phyloP scores from a whole-genome alignment of 2,797 vertebrate genomes.

The Mastacembelus armatus region DNA sequence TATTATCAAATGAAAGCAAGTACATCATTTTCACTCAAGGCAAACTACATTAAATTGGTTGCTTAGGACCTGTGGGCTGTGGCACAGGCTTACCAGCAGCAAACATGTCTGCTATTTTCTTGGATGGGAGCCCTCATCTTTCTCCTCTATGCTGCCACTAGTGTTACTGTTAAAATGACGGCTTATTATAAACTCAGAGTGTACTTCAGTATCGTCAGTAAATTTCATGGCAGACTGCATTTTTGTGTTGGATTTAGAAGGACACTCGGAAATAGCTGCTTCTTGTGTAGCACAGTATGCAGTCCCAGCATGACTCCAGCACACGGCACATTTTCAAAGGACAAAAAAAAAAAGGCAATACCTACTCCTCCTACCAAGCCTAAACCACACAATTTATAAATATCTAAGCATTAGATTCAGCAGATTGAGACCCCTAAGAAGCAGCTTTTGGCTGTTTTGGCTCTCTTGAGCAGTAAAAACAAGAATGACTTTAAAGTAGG shows the following conservation, averaged over 20 bases:
- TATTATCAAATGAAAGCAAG: conserved; percentile 18
- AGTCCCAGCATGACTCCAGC: conserved; percentile 40
- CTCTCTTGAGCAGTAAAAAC: conserved; percentile 12
- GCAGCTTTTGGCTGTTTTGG: conserved; percentile 6
- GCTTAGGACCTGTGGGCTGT: background rate
- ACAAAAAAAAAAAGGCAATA: conserved; percentile 10
- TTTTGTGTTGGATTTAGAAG: conserved; percentile 33
- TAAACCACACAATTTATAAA: conserved; percentile 41
- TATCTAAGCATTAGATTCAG: conserved; percentile 41
- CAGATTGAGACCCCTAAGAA: conserved; percentile 8
- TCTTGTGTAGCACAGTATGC: conserved; percentile 40
- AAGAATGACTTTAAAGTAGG: background rate
- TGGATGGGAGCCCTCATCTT: conserved; percentile 10
- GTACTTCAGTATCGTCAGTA: conserved; percentile 9
- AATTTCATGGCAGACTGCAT: conserved; percentile 33
- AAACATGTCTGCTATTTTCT: too few relatives aligned
- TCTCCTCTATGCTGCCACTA: background rate
- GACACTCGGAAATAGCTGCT: conserved; percentile 35
- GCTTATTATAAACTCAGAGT: conserved; percentile 41
- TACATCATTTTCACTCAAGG: background rate
- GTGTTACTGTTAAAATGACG: conserved; percentile 20
- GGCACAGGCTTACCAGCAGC: too few relatives aligned
- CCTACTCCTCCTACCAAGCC: conserved; percentile 10
- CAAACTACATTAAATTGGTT: conserved; percentile 30
- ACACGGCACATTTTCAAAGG: conserved; percentile 44